Conservation (phyloP, 1,140 invertebrate genomes). For the Nasonia longicornis region DNA sequence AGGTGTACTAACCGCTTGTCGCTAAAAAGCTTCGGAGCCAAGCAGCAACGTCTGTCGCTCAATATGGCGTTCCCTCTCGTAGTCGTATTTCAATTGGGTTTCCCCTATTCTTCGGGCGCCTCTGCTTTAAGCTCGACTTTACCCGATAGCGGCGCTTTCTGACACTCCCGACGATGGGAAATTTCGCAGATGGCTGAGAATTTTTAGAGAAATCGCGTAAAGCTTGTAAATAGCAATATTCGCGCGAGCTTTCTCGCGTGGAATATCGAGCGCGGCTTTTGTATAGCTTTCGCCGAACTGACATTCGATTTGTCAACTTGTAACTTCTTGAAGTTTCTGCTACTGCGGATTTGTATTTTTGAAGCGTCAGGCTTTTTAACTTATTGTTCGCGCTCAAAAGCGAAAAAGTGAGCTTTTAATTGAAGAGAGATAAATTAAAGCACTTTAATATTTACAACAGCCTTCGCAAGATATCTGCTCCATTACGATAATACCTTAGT, state of each 20-base stretch:
- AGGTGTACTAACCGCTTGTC: conserved; percentile 13
- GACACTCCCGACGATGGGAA: background rate
- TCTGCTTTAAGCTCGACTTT: background rate
- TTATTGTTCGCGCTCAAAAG: background rate
- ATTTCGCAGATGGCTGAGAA: background rate
- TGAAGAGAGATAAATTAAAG: no score
- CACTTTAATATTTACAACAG: no score
- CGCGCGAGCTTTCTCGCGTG: background rate
- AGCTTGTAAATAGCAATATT: conserved; percentile 18
- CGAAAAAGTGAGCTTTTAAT: no score
- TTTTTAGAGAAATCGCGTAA: background rate
- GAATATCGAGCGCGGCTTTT: background rate
- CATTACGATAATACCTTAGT: background rate
- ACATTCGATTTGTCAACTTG: background rate
- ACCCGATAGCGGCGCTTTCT: background rate
- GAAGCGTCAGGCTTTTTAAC: background rate
- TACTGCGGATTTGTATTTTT: background rate
- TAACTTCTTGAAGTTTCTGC: background rate
- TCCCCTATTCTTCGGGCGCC: background rate
- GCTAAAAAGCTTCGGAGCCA: background rate
- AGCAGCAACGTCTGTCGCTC: conserved; percentile 6
- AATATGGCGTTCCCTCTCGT: conserved; percentile 11
- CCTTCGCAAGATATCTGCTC: background rate
- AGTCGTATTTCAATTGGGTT: conserved; percentile 18
- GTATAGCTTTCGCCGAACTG: no score